Conservation (phyloP, 2,888 invertebrate genomes). For the Ectropis crepuscularia region DNA sequence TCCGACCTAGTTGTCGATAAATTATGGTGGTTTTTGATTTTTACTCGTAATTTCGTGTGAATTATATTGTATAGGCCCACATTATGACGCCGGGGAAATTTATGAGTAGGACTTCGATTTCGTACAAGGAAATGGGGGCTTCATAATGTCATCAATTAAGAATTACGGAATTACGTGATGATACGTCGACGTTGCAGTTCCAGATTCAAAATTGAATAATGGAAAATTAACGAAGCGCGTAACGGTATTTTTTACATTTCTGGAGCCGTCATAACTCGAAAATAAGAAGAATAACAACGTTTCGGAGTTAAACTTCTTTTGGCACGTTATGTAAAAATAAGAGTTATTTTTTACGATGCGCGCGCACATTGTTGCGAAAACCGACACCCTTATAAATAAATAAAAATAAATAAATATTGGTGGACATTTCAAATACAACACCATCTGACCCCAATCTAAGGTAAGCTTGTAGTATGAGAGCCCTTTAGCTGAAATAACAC, state of each 20-base stretch:
- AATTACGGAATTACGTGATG: conserved; percentile 9
- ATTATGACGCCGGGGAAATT: conserved; percentile 35
- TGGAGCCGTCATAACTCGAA: too few species aligned
- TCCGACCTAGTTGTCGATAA: conserved; percentile 43
- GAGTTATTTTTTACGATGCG: too few species aligned
- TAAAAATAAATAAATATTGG: too few species aligned
- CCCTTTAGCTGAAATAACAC: too few species aligned
- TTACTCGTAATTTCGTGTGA: conserved; percentile 45
- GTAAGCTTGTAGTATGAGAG: too few species aligned
- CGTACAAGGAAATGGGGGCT: conserved; percentile 26
- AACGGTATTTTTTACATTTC: neutral
- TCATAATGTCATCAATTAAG: conserved; percentile 31
- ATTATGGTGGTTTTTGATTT: conserved; percentile 42
- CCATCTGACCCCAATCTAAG: too few species aligned
- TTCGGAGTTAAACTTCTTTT: too few species aligned
- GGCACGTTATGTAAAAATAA: too few species aligned
- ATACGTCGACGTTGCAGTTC: conserved; percentile 21
- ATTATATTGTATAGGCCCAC: conserved; percentile 36
- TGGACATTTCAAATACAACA: too few species aligned
- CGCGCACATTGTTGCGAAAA: too few species aligned
- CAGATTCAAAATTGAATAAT: conserved; percentile 3
- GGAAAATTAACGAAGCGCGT: neutral
- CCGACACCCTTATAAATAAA: too few species aligned
- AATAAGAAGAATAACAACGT: too few species aligned
- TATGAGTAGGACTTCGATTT: conserved; percentile 24